Percentiles rank a stretch among this genome's conserved stretches.
These are phyloP conservation scores for Macrocentrus cingulum DNA, from an alignment of 1,140 invertebrate genomes.

Conservation along the genomic window DNA sequence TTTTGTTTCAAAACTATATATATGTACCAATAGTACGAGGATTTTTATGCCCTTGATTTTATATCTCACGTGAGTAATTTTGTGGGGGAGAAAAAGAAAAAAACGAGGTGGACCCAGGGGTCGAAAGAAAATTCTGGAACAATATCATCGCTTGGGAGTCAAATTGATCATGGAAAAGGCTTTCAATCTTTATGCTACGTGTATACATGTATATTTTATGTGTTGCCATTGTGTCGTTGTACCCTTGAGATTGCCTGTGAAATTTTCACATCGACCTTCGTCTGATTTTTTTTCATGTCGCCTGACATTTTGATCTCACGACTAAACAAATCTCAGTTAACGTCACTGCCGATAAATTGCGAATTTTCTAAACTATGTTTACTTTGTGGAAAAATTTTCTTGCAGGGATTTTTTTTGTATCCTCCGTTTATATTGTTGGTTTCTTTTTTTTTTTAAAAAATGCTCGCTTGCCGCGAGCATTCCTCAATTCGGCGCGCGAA, in stretches of 20 bases:
- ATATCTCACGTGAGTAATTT: too few species aligned
- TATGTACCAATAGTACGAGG: too few species aligned
- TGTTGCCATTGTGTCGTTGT: background rate
- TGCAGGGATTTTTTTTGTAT: too few species aligned
- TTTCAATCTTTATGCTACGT: background rate
- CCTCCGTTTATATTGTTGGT: background rate
- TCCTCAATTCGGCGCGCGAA: background rate
- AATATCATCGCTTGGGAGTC: slow-evolving; percentile 3
- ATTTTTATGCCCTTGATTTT: too few species aligned
- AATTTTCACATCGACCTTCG: slow-evolving; percentile 10
- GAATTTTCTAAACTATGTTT: background rate
- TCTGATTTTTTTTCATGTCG: slow-evolving; percentile 2
- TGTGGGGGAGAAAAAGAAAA: too few species aligned
- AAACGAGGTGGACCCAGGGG: too few species aligned
- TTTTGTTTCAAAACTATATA: background rate
- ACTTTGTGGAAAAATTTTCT: too few species aligned
- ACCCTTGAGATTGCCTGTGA: background rate
- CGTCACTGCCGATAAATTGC: background rate
- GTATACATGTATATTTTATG: background rate
- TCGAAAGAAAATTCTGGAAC: background rate
- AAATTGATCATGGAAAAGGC: slow-evolving; percentile 9
- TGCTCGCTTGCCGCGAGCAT: background rate
- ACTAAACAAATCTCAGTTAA: background rate
- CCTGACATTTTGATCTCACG: background rate
- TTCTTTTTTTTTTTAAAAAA: too few species aligned